Evolutionary conservation across 2,797 vertebrate species (phyloP).

Genomic region (Limnodromus scolopaceus): DNA sequence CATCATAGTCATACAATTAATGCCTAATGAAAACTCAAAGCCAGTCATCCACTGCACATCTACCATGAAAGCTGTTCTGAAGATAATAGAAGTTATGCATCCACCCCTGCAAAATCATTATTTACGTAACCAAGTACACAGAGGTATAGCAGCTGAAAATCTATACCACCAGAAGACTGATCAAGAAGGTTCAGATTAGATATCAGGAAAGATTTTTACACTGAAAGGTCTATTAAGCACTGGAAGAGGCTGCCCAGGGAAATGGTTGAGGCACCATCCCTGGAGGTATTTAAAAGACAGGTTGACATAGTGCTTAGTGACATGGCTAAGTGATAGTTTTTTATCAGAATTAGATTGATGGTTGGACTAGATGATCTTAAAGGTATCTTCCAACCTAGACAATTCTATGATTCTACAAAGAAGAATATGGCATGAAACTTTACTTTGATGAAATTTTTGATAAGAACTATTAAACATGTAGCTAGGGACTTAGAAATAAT

Average conservation of each 20-base stretch:
- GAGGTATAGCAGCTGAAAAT: not conserved
- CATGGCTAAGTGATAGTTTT: no score
- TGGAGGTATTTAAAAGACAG: no score
- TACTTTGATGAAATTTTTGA: not conserved
- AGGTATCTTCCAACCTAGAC: no score
- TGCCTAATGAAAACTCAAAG: not conserved
- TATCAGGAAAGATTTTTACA: no score
- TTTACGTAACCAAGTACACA: accelerated
- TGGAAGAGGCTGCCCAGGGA: no score
- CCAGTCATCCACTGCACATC: not conserved
- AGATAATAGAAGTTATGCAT: not conserved
- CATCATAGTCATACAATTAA: not conserved
- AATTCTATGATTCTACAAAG: not conserved
- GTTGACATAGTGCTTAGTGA: no score
- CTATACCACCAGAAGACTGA: not conserved
- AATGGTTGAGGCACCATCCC: no score
- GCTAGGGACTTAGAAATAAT: not conserved
- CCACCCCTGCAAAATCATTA: not conserved
- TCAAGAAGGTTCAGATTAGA: not conserved
- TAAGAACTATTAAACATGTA: not conserved
- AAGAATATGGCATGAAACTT: not conserved
- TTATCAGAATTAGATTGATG: no score
- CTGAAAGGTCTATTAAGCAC: no score
- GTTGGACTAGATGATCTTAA: no score
- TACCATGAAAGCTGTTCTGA: not conserved